Percentiles rank a stretch among this genome's conserved stretches.
These are phyloP conservation scores for Orthochromis indermauri DNA, from an alignment of 2,113 vertebrate genomes.

Conservation along the genomic window DNA sequence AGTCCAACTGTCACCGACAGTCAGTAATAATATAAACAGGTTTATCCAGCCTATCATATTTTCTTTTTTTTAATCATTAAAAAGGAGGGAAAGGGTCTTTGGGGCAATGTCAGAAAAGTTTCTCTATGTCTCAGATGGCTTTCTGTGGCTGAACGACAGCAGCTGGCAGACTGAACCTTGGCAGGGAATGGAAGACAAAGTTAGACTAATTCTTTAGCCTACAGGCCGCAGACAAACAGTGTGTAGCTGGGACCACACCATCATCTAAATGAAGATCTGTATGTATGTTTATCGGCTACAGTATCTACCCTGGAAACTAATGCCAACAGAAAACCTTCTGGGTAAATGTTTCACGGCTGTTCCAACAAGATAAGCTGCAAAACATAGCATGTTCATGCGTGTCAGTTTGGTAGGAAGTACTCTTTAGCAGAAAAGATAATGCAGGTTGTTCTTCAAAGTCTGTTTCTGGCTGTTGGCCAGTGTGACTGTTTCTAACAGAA, in stretches of 20 bases:
- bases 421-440: not conserved
- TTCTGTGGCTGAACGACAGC: not conserved
- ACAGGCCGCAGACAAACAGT: not conserved
- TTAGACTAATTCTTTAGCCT: not conserved
- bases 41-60: not conserved
- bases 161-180: not conserved
- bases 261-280: not conserved
- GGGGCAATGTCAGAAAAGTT: not conserved
- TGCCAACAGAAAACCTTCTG: not conserved
- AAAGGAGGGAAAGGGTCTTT: not conserved
- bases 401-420: not conserved
- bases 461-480: not conserved
- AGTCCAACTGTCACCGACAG: not conserved
- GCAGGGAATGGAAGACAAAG: not conserved
- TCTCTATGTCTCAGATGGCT: not conserved
- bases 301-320: not conserved
- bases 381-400: not conserved
- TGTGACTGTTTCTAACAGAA: not conserved
- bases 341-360: not conserved
- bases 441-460: not conserved
- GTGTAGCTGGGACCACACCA: not conserved
- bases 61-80: not conserved
- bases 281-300: not conserved
- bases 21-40: not conserved
- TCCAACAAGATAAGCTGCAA: not conserved